phyloP scores from a whole-genome alignment of 2,888 invertebrate genomes.

The Subacronicta megacephala region DNA sequence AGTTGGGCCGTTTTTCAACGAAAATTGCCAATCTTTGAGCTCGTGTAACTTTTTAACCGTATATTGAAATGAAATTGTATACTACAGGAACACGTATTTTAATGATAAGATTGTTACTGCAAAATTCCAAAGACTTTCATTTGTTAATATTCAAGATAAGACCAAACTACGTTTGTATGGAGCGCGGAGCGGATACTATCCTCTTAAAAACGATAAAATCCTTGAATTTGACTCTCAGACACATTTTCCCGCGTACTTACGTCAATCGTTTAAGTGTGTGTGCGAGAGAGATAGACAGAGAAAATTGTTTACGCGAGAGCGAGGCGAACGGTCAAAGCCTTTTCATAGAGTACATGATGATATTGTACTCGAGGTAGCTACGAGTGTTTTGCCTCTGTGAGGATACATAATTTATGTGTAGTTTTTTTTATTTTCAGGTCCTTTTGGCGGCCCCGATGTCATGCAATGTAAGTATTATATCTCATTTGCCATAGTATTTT shows the following conservation, averaged over 20 bases:
- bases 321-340: conserved; percentile 68
- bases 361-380: conserved; percentile 21
- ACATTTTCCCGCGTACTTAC: conserved; percentile 73
- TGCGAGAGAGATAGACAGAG: conserved; percentile 58
- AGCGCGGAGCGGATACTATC: too few relatives aligned
- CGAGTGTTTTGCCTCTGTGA: conserved; percentile 37
- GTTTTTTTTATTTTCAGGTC: conserved; percentile 33
- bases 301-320: conserved; percentile 58
- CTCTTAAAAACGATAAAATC: conserved; percentile 63
- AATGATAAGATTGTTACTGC: too few relatives aligned
- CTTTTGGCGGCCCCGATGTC: conserved; percentile 7
- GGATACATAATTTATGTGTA: conserved; percentile 10
- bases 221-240: conserved; percentile 65
- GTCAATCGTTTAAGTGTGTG: conserved; percentile 70
- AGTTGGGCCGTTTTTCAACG: too few relatives aligned
- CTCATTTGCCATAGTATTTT: not conserved
- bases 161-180: too few relatives aligned
- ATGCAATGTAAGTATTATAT: conserved; percentile 34
- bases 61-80: too few relatives aligned
- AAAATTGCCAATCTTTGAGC: too few relatives aligned
- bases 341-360: conserved; percentile 64
- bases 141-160: too few relatives aligned
- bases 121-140: too few relatives aligned
- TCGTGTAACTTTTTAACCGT: too few relatives aligned
- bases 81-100: too few relatives aligned